phyloP scores from a whole-genome alignment of 1,140 invertebrate genomes.

The Drosophila eugracilis region DNA sequence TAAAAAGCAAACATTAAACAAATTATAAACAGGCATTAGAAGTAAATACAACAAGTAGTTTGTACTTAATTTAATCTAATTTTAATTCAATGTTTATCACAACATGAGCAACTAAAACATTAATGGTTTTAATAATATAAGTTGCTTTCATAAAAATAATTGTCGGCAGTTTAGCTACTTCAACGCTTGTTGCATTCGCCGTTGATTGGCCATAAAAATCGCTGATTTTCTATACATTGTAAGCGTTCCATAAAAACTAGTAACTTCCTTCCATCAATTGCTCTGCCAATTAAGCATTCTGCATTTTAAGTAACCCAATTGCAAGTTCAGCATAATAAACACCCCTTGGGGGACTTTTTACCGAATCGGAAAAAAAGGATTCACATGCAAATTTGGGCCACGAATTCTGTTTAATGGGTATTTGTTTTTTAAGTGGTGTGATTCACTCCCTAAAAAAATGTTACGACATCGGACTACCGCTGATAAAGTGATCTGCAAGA shows the following conservation, averaged over 20 bases:
- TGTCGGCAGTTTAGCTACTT: slow-evolving; percentile 32
- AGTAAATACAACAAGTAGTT: neutral
- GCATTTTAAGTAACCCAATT: slow-evolving; percentile 2
- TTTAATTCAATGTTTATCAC: neutral
- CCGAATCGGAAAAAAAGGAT: slow-evolving; percentile 24
- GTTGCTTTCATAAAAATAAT: slow-evolving; percentile 42
- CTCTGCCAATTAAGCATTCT: slow-evolving; percentile 22
- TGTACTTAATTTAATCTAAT: neutral
- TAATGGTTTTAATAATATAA: slow-evolving; percentile 1
- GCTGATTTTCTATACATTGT: slow-evolving; percentile 28
- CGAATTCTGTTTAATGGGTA: neutral
- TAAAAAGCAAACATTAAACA: neutral
- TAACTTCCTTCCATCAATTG: slow-evolving; percentile 46
- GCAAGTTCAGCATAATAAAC: slow-evolving; percentile 6
- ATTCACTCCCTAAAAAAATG: slow-evolving; percentile 24
- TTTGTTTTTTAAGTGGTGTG: slow-evolving; percentile 7
- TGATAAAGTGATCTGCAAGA: slow-evolving; percentile 17
- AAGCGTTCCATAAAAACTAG: slow-evolving; percentile 28
- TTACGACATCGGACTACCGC: slow-evolving; percentile 3
- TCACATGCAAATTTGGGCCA: slow-evolving; percentile 23
- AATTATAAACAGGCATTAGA: neutral
- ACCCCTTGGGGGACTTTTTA: slow-evolving; percentile 11
- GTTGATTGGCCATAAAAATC: slow-evolving; percentile 57
- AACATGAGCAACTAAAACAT: neutral
- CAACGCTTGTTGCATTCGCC: slow-evolving; percentile 22